These are phyloP conservation scores for Gastrophysa polygoni DNA, from an alignment of 2,888 invertebrate species.

Conservation along the genomic window DNA sequence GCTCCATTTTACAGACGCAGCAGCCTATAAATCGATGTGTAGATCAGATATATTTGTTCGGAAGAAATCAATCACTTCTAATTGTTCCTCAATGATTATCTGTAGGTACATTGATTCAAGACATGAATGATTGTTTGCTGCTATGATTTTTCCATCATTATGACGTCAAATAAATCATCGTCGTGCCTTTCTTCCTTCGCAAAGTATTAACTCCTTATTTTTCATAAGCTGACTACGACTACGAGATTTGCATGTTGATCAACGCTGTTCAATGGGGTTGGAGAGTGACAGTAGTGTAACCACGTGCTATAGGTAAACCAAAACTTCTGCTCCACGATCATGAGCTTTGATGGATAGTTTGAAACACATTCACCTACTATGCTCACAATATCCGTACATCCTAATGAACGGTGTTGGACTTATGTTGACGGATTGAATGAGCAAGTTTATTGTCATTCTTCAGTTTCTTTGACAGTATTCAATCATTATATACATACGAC, in stretches of 20 bases:
- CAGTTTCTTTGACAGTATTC: too few species aligned
- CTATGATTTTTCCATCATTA: not conserved
- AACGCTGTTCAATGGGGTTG: not conserved
- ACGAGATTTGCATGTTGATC: too few species aligned
- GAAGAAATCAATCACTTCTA: not conserved
- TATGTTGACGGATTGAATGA: not conserved
- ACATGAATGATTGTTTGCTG: not conserved
- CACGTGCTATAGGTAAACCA: not conserved
- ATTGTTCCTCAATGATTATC: not conserved
- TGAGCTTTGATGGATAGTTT: not conserved
- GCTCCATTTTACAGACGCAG: not conserved
- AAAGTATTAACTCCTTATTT: not conserved
- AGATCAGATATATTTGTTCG: not conserved
- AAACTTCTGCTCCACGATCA: not conserved
- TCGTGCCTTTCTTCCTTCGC: not conserved
- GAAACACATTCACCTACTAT: not conserved
- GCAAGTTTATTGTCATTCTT: not conserved
- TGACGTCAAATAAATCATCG: not conserved
- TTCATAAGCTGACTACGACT: too few species aligned
- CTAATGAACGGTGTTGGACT: not conserved
- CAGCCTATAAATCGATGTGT: not conserved
- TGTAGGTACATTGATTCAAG: not conserved
- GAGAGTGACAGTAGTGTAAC: not conserved
- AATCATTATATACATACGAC: not conserved
- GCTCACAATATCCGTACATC: not conserved